Percentiles rank a stretch among this genome's conserved stretches.
These are phyloP conservation scores for Hirtodrosophila cameraria DNA, from an alignment of 2,888 invertebrate species.

Conservation along the genomic window DNA sequence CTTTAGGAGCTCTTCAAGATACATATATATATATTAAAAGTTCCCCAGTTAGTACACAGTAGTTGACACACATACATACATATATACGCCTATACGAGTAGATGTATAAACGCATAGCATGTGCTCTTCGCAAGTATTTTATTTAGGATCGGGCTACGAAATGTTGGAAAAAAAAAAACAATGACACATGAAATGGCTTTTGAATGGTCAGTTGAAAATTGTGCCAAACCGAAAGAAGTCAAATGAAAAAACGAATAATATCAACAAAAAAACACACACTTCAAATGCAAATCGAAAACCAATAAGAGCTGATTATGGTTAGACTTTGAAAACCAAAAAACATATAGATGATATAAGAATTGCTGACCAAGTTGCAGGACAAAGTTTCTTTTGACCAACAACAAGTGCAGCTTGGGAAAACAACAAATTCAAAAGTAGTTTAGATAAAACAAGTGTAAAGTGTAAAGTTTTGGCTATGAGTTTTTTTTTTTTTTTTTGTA, in stretches of 20 bases:
- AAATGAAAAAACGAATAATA: slow-evolving; percentile 27
- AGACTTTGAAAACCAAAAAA: slow-evolving; percentile 26
- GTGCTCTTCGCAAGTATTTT: slow-evolving; percentile 75
- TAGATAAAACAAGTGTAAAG: slow-evolving; percentile 44
- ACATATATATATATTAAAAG: no score
- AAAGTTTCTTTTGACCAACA: slow-evolving; percentile 28
- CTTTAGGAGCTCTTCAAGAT: no score
- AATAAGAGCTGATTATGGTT: slow-evolving; percentile 52
- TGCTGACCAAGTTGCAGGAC: slow-evolving; percentile 7
- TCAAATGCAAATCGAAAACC: slow-evolving; percentile 46
- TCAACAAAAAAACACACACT: slow-evolving; percentile 29
- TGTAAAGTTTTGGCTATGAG: slow-evolving; percentile 50
- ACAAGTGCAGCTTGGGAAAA: slow-evolving; percentile 20
- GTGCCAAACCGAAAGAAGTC: slow-evolving; percentile 48
- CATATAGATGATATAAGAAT: slow-evolving; percentile 31
- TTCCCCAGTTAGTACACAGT: slow-evolving; percentile 9
- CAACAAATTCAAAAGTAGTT: slow-evolving; percentile 39
- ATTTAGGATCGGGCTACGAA: slow-evolving; percentile 81
- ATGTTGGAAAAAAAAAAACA: slow-evolving; percentile 78
- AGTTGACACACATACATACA: slow-evolving; percentile 33
- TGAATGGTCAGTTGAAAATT: slow-evolving; percentile 77
- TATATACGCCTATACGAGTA: slow-evolving; percentile 9
- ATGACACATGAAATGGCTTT: slow-evolving; percentile 83
- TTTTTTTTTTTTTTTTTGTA: slow-evolving; percentile 24
- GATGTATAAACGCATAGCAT: slow-evolving; percentile 48